phyloP scores from a whole-genome alignment of 1,140 invertebrate species.

The Pseudoatta argentina region DNA sequence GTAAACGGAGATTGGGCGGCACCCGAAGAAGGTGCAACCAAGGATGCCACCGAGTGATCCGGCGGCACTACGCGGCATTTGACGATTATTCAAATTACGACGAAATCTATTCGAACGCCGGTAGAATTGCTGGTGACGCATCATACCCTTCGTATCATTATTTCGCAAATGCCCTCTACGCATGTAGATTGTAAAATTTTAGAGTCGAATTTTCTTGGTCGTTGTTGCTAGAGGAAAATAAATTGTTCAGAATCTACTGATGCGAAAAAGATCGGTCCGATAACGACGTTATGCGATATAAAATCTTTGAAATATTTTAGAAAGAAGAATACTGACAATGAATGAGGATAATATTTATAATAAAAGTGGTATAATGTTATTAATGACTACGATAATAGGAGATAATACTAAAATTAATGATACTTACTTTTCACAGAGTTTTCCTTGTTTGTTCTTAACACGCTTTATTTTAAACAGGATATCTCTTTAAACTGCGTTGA shows the following conservation, averaged over 20 bases:
- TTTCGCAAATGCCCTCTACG: neutral
- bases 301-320: neutral
- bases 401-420: constrained; percentile 1
- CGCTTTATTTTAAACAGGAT: neutral
- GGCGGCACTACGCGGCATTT: constrained; percentile 74
- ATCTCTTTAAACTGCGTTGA: neutral
- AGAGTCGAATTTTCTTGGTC: neutral
- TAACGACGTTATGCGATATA: neutral
- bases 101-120: constrained; percentile 51
- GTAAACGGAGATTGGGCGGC: constrained; percentile 27
- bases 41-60: constrained; percentile 57
- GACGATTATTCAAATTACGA: constrained; percentile 81
- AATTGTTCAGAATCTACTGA: constrained; percentile 4
- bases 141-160: neutral
- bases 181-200: constrained; percentile 37
- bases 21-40: constrained; percentile 38
- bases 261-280: neutral
- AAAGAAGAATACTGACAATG: neutral
- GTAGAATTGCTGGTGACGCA: constrained; percentile 34
- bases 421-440: neutral
- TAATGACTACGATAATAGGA: neutral
- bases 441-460: neutral
- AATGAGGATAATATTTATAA: constrained; percentile 1
- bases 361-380: neutral
- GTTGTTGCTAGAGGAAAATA: neutral